phyloP scores from a whole-genome alignment of 2,797 vertebrate species.

The Molossus alvarezi region DNA sequence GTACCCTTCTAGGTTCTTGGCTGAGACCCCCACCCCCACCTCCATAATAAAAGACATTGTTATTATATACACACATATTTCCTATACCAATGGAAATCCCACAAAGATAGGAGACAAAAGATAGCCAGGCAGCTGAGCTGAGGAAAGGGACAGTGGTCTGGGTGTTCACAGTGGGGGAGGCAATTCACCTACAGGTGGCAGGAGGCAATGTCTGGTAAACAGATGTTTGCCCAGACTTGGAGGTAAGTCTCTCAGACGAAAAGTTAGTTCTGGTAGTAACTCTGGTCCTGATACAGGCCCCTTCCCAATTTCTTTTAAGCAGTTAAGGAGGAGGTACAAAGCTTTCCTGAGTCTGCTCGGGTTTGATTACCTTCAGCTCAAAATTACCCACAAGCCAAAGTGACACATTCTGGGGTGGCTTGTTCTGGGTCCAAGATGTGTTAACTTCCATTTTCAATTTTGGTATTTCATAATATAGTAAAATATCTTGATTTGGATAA shows the following conservation, averaged over 20 bases:
- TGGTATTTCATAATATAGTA: slow-evolving; percentile 18
- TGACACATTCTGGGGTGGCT: background rate
- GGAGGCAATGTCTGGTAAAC: background rate
- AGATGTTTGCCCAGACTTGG: background rate
- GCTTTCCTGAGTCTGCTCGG: background rate
- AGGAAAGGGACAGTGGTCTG: background rate
- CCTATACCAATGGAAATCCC: background rate
- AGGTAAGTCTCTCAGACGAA: background rate
- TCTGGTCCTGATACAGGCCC: background rate
- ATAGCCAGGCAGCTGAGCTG: background rate
- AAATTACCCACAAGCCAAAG: background rate
- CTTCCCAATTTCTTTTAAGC: background rate
- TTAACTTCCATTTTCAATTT: background rate
- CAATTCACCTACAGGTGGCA: background rate
- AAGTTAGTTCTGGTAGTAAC: background rate
- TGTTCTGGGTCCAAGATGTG: background rate
- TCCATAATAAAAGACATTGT: background rate
- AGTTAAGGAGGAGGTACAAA: background rate
- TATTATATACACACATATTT: background rate
- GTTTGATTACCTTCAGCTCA: background rate
- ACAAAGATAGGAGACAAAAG: background rate
- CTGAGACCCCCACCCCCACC: background rate
- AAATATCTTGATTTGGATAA: slow-evolving; percentile 49
- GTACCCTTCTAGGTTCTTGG: background rate
- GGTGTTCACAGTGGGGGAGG: background rate